Evolutionary conservation across 2,113 vertebrate genomes (phyloP), one percentile per base, ranked within the genome.

Genomic region (Euleptes europaea): DNA sequence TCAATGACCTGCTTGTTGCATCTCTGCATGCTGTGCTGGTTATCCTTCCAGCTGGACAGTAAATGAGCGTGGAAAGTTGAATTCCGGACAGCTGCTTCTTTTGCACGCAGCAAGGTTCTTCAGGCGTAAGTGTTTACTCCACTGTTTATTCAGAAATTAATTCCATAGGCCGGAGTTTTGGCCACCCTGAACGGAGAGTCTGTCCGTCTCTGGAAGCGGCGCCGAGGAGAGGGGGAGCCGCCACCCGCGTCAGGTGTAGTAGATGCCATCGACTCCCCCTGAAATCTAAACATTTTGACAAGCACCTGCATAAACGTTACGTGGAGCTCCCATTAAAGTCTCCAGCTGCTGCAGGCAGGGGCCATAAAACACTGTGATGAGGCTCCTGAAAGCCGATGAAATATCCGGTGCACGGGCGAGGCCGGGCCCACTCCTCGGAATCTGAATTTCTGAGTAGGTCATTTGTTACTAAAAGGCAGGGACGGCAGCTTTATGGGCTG

Each of bases 391-490:
- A 93, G 94, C 91, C 92, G 91, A 92, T 94, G 92, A 94, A 94
- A 93, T 94, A 94, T 90, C 92, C 91, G 84, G 89, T 91, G 89
- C 91, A 28, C 33, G 35, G 71, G 80, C 92, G 89, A 94, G 93
- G 91, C 94, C 85, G 89, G 84, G 92, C 92, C 93, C 90, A 91
- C 92, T 92, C 92, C 87, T 87, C 0, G 21, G 84, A 92, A 93
- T 92, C 93, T 92, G 92, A 94, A 94, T 95, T 92, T 90, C 94
- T 88, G 92, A 95, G 93, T 88, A 95, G 94, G 93, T 90, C 94
- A 78, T 95, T 94, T 94, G 92, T 95, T 93, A 92, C 85, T 0
- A 85, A 86, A 89, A 83, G 92, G 92, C 91, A 90, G 84, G 33
- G 73, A 60, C 86, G 87, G 91, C 93, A 91, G 90, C 89, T 95